Evolutionary conservation across 2,797 vertebrate species (phyloP).

Genomic region (Cirrhinus molitorella): DNA sequence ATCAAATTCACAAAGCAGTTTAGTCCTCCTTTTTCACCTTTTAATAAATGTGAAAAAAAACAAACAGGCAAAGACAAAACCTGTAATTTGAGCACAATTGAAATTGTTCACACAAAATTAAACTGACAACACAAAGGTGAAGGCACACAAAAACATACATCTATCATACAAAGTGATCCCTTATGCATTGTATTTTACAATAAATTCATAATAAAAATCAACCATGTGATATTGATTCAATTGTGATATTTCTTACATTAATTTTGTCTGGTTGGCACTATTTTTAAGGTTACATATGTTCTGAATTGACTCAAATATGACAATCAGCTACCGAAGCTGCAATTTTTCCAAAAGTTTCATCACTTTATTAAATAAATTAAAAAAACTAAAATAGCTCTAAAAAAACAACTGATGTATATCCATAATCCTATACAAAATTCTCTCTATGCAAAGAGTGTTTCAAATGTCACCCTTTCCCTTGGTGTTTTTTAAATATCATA

Average conservation of each 20-base stretch:
- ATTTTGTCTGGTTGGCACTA: slow-evolving; percentile 15
- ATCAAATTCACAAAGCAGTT: slow-evolving; percentile 15
- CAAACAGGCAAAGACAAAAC: neutral
- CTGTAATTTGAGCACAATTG: slow-evolving; percentile 22
- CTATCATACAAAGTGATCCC: slow-evolving; percentile 65
- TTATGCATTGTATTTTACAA: slow-evolving; percentile 67
- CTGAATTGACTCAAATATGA: slow-evolving; percentile 67
- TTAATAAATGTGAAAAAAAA: slow-evolving; percentile 24
- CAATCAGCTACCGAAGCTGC: neutral
- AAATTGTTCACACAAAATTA: slow-evolving; percentile 39
- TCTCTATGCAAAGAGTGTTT: slow-evolving; percentile 15
- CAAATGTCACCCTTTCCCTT: slow-evolving; percentile 38
- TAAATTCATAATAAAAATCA: slow-evolving; percentile 26
- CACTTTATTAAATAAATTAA: slow-evolving; percentile 43
- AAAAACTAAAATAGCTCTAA: slow-evolving; percentile 28
- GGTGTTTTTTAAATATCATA: slow-evolving; percentile 14
- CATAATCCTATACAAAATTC: slow-evolving; percentile 35
- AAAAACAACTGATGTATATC: slow-evolving; percentile 13
- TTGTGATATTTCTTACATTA: neutral
- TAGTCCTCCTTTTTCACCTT: slow-evolving; percentile 8
- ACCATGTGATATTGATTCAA: neutral
- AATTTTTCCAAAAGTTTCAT: neutral
- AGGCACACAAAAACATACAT: slow-evolving; percentile 44
- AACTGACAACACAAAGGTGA: slow-evolving; percentile 18
- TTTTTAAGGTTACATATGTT: slow-evolving; percentile 54